A percentile compares a stretch with the other conserved stretches of the same genome.
Evolutionary conservation across 2,888 invertebrate genomes (phyloP).

Genomic region (Nycteola revayana): DNA sequence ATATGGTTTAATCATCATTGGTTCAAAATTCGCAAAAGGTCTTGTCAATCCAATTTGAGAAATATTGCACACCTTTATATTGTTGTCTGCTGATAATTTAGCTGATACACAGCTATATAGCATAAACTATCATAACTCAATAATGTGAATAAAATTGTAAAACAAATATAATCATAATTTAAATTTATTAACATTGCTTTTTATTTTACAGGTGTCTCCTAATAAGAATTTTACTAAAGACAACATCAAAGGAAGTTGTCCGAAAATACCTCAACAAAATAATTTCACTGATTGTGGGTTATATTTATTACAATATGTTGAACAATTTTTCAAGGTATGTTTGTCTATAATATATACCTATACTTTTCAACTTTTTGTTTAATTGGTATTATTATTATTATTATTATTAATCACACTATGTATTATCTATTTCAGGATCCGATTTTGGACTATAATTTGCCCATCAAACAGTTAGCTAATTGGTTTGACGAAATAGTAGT

Average conservation of each 20-base stretch:
- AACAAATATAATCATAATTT: too few species aligned
- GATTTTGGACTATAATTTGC: slow-evolving; percentile 89
- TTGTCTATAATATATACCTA: too few species aligned
- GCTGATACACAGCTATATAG: too few species aligned
- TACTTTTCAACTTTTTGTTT: too few species aligned
- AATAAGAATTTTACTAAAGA: slow-evolving; percentile 89
- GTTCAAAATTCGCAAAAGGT: too few species aligned
- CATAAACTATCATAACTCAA: too few species aligned
- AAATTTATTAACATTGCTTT: slow-evolving; percentile 6
- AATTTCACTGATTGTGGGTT: slow-evolving; percentile 99
- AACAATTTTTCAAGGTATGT: slow-evolving; percentile 93
- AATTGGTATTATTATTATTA: too few species aligned
- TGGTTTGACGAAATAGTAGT: slow-evolving; percentile 95
- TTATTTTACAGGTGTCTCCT: slow-evolving; percentile 70
- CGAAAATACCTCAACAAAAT: slow-evolving; percentile 98
- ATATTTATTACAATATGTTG: slow-evolving; percentile 97
- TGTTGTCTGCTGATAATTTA: too few species aligned
- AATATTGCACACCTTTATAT: too few species aligned
- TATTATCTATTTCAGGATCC: slow-evolving; percentile 86
- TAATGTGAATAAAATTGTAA: too few species aligned
- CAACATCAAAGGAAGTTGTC: slow-evolving; percentile 92
- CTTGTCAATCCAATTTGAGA: too few species aligned
- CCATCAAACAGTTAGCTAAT: slow-evolving; percentile 89
- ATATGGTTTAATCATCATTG: too few species aligned
- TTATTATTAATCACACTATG: neutral